Base-by-base conservation (phyloP, 2,797 vertebrate genomes). In the Salmo trutta region DNA sequence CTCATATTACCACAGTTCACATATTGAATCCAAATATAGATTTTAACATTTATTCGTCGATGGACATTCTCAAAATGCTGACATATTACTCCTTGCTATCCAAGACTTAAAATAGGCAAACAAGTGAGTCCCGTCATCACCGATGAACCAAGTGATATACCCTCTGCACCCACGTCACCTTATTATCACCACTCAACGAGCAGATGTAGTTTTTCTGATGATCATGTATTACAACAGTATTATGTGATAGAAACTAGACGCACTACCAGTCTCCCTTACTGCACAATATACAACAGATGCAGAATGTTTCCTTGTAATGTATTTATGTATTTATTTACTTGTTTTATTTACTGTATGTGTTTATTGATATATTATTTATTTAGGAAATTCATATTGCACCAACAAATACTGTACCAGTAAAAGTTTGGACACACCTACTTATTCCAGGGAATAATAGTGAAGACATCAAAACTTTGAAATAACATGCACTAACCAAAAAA, bases 231-330 rank as follows among this genome's bases (percentile, higher is more conserved):
- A 78, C 84, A 90, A 87, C 85, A 84, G 81, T 88, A 82, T 41
- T 85, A 66, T 4, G 10, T 31, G 64, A 62, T 62, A 62, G n/a
- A 62, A 24, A 62, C 56, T 62, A 62, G 56, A 86, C 86, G 87
- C 51, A 24, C 83, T 87, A 88, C 91, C 90, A 92, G 93, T 94
- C 92, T 93, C 93, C 91, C 91, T 93, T 91, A 83, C 88, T 75
- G 88, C 90, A 88, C 92, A 92, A 91, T 92, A 93, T 93, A 89
- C 92, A 93, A 93, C 86, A 75, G 75, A 81, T 86, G 87, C 88
- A 88, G 84, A 90, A 91, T 85, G 87, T 85, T 87, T 75, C 36
- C 36, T 82, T 81, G 65, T 75, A 66, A 79, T 89, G 75, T 65
- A 66, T 77, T 64, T 53, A 19, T 66, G 75, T 77, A 47, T 73